Evolutionary conservation across 2,113 vertebrate genomes (phyloP).

Genomic region (Merops nubicus): DNA sequence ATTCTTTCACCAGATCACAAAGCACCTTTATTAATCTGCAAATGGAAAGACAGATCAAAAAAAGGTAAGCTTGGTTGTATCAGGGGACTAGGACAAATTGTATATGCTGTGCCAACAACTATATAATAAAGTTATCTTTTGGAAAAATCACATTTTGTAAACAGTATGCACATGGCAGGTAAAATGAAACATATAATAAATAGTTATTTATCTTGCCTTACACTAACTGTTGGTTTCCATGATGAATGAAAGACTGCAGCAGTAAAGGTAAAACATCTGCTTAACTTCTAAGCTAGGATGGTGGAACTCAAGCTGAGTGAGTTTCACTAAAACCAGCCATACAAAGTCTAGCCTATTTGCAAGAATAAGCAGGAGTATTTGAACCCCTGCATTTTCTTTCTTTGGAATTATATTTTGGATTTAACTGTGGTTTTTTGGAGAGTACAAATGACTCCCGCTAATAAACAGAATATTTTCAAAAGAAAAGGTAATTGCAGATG

Average conservation of each 20-base stretch:
- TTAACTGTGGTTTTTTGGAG: not conserved
- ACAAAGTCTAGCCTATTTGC: not conserved
- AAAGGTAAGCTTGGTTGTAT: not conserved
- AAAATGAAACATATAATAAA: not conserved
- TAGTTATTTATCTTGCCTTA: not conserved
- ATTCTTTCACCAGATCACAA: not conserved
- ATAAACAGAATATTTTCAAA: not conserved
- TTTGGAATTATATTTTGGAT: not conserved
- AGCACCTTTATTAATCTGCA: not conserved
- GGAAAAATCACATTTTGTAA: not conserved
- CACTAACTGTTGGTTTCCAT: not conserved
- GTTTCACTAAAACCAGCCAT: not conserved
- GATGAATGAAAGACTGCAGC: not conserved
- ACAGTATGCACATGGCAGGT: rapidly evolving
- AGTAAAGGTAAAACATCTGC: not conserved
- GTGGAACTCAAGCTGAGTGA: not conserved
- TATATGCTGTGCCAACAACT: not conserved
- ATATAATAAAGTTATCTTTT: not conserved
- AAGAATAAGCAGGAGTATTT: not conserved
- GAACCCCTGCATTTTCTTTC: not conserved
- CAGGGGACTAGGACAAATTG: not conserved
- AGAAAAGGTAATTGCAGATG: not conserved
- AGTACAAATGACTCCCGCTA: not conserved
- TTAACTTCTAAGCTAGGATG: not conserved
- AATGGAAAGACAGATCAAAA: not conserved